These are phyloP conservation scores for Andrena minutula DNA, from an alignment of 2,888 invertebrate genomes.

Conservation along the genomic window DNA sequence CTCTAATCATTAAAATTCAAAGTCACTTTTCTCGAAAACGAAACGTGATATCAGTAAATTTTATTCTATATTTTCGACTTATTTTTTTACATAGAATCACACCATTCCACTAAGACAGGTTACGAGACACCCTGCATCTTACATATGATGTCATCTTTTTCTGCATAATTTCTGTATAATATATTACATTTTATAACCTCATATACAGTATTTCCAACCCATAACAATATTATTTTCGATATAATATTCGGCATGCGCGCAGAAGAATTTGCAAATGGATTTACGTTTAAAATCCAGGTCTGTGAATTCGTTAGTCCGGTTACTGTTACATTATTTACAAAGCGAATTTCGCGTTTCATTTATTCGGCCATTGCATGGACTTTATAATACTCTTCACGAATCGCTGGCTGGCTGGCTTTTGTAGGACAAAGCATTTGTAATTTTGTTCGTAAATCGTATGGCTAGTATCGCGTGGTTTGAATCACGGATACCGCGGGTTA, in stretches of 20 bases:
- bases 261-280: neutral
- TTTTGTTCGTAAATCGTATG: neutral
- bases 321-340: constrained; percentile 34
- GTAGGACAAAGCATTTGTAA: constrained; percentile 14
- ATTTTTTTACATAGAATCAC: too few species aligned
- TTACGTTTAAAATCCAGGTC: neutral
- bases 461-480: constrained; percentile 2
- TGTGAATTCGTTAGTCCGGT: constrained; percentile 1
- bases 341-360: constrained; percentile 42
- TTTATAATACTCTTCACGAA: constrained; percentile 25
- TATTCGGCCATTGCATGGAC: neutral
- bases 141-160: too few species aligned
- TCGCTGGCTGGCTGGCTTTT: neutral
- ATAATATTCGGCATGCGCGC: neutral
- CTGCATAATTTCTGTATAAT: too few species aligned
- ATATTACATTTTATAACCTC: too few species aligned
- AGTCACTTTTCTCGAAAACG: too few species aligned
- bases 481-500: neutral
- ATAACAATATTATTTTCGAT: too few species aligned
- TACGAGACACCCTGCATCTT: too few species aligned
- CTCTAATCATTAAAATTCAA: too few species aligned
- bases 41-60: too few species aligned
- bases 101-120: too few species aligned
- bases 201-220: too few species aligned
- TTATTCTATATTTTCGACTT: too few species aligned